These are phyloP conservation scores for Taphrorychus bicolor DNA, from an alignment of 2,888 invertebrate species.

Conservation along the genomic window DNA sequence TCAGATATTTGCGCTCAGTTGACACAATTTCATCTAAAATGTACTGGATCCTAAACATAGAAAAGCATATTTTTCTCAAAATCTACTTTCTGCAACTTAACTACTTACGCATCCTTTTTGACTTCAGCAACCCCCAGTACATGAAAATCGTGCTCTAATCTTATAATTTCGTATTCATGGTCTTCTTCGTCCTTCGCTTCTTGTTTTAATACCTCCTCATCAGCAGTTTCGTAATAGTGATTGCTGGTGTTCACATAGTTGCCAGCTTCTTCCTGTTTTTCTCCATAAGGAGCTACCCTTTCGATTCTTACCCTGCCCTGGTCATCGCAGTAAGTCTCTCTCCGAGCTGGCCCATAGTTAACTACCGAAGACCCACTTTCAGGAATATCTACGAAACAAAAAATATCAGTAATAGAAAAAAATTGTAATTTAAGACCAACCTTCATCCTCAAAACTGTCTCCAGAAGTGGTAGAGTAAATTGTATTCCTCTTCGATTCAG, in stretches of 20 bases:
- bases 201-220: background rate
- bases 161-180: constrained; percentile 18
- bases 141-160: constrained; percentile 28
- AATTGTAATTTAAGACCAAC: too few relatives aligned
- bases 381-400: background rate
- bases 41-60: constrained; percentile 49
- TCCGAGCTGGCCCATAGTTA: constrained; percentile 26
- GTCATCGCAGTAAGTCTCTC: constrained; percentile 46
- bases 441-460: constrained; percentile 38
- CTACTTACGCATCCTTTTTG: constrained; percentile 34
- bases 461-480: constrained; percentile 46
- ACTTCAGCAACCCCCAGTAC: constrained; percentile 14
- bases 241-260: constrained; percentile 14
- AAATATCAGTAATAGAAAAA: background rate
- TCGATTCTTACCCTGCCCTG: constrained; percentile 48
- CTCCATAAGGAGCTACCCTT: constrained; percentile 32
- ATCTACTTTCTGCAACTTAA: background rate
- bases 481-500: constrained; percentile 44
- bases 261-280: constrained; percentile 5
- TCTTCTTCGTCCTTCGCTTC: constrained; percentile 5
- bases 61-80: background rate
- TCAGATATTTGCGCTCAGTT: constrained; percentile 55
- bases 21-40: constrained; percentile 54
- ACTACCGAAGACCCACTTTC: background rate
- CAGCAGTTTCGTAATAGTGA: constrained; percentile 13